Conservation (phyloP, 2,797 vertebrate genomes). For the Uromys caudimaculatus region DNA sequence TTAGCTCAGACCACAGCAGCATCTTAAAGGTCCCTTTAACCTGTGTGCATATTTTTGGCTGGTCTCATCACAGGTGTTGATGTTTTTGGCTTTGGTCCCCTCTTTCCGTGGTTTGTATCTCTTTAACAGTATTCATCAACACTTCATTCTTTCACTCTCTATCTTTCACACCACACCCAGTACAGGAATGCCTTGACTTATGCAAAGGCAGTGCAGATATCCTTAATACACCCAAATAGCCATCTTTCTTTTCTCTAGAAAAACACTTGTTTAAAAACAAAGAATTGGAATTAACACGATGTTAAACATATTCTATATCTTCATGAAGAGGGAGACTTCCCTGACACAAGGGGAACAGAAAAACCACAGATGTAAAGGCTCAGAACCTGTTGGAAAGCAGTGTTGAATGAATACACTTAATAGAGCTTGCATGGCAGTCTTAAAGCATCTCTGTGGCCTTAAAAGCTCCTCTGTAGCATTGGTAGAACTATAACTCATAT, state of each 20-base stretch:
- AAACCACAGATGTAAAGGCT: background rate
- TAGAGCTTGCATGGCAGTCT: background rate
- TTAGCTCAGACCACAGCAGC: background rate
- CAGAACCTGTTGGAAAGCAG: background rate
- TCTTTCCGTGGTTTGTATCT: background rate
- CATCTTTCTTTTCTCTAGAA: background rate
- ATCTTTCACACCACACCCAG: background rate
- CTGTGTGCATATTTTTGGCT: slow-evolving; percentile 50
- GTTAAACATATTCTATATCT: fast-evolving
- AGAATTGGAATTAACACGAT: background rate
- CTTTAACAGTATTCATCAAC: background rate
- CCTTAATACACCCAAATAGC: background rate
- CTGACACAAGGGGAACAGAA: background rate
- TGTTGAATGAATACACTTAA: background rate
- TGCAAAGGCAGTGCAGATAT: background rate
- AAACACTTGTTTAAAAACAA: background rate
- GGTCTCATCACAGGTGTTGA: slow-evolving; percentile 48
- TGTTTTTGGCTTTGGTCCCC: background rate
- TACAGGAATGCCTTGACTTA: slow-evolving; percentile 15
- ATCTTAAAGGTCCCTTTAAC: background rate
- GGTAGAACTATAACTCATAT: slow-evolving; percentile 1
- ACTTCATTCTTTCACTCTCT: slow-evolving; percentile 20
- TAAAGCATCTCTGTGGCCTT: slow-evolving; percentile 1
- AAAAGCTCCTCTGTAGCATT: slow-evolving; percentile 24
- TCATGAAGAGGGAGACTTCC: fast-evolving